phyloP scores from a whole-genome alignment of 2,888 invertebrate species.

The Ormyrus thymus region DNA sequence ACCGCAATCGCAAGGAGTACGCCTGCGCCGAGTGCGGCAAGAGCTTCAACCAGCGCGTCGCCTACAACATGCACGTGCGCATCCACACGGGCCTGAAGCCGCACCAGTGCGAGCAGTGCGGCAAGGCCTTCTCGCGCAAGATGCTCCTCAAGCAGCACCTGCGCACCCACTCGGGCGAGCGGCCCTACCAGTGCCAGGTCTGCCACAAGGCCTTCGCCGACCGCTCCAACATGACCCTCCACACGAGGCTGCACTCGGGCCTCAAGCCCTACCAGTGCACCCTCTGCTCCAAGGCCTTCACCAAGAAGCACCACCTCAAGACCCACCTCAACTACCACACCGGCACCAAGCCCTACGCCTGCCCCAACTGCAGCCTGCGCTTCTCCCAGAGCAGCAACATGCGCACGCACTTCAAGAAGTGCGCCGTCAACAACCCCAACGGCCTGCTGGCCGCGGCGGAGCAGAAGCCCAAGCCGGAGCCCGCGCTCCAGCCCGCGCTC shows the following conservation, averaged over 20 bases:
- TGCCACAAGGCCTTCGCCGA: conserved; percentile 90
- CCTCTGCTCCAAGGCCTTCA: conserved; percentile 86
- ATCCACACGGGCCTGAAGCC: conserved; percentile 90
- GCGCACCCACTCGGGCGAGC: conserved; percentile 88
- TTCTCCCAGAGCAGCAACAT: conserved; percentile 92
- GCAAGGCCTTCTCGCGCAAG: conserved; percentile 89
- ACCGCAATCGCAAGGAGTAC: conserved; percentile 88
- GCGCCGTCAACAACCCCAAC: conserved; percentile 68
- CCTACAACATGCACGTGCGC: conserved; percentile 90
- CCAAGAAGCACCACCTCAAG: conserved; percentile 90
- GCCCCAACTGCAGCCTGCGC: conserved; percentile 83
- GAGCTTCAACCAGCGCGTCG: conserved; percentile 86
- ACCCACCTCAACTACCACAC: conserved; percentile 91
- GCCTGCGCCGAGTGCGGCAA: conserved; percentile 88
- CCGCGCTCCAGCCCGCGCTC: conserved; percentile 47
- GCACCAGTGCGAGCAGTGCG: conserved; percentile 85
- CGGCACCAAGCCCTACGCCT: conserved; percentile 87
- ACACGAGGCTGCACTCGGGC: conserved; percentile 87
- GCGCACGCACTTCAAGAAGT: conserved; percentile 90
- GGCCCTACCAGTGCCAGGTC: conserved; percentile 87
- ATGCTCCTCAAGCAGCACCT: conserved; percentile 90
- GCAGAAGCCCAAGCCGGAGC: background rate
- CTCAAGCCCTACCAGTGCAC: conserved; percentile 84
- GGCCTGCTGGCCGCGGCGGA: conserved; percentile 8
- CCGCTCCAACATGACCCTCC: conserved; percentile 89